These are phyloP conservation scores for Eulemur macaco DNA, from an alignment of 2,113 vertebrate species.

Conservation along the genomic window DNA sequence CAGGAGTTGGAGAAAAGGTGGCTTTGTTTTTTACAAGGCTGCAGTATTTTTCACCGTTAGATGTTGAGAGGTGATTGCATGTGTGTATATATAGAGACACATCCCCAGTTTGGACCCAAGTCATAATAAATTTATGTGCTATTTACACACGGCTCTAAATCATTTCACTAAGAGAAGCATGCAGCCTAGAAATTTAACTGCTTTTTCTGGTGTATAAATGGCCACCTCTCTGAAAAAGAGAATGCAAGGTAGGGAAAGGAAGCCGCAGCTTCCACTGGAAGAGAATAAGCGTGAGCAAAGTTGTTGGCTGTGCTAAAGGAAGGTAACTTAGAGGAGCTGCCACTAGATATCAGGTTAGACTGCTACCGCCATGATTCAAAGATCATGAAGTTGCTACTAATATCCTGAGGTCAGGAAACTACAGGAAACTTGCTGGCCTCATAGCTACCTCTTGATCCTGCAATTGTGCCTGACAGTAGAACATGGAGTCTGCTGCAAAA, in stretches of 20 bases:
- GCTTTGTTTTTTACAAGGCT: constrained; percentile 56
- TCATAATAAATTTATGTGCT: constrained; percentile 68
- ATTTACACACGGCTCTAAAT: constrained; percentile 66
- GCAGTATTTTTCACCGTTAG: constrained; percentile 26
- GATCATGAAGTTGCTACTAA: neutral
- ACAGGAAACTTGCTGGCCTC: neutral
- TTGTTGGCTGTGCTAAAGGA: neutral
- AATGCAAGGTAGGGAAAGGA: neutral
- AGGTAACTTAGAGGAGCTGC: neutral
- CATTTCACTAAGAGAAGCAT: constrained; percentile 50
- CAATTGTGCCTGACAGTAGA: neutral
- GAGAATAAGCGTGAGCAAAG: neutral
- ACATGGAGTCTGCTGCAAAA: neutral
- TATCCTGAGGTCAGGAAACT: neutral
- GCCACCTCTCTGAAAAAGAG: neutral
- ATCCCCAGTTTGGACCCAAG: constrained; percentile 31
- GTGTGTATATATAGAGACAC: neutral
- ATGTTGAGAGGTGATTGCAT: neutral
- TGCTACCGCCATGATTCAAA: neutral
- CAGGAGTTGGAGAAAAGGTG: constrained; percentile 17
- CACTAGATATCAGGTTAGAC: neutral
- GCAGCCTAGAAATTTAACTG: constrained; percentile 31
- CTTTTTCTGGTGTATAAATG: constrained; percentile 4
- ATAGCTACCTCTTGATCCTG: neutral
- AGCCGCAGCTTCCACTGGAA: neutral